Evolutionary conservation across 2,113 vertebrate genomes (phyloP), one percentile per base, ranked within the genome.

Genomic region (Gavia stellata): DNA sequence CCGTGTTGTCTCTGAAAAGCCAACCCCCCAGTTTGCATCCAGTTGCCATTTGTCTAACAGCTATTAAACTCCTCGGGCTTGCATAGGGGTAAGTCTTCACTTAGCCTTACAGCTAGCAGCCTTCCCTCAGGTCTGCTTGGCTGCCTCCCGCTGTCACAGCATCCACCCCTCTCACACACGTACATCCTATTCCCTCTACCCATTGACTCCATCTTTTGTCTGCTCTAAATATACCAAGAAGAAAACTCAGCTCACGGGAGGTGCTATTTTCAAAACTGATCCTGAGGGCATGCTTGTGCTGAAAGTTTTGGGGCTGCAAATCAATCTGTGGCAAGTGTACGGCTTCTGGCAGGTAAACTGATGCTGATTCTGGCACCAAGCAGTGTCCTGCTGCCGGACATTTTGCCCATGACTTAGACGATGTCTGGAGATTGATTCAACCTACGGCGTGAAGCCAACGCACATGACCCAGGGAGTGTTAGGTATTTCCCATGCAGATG

Each of bases 111-210:
- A 89, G 77, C 24, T 26, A 53, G 36, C 50, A 70, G 77, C 45
- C 20, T 86, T 85, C 92, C 68, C 26, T 45, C 20, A 29, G 56
- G 20, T 75, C 72, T 81, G 15, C 88, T 67, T 52, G 42, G 52
- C 47, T 61, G 68, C 29, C 50, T 61, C 34, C 40, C 10, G 0
- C n/a, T 3, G 0, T 52, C 45, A 31, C 49, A 70, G 49, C 36
- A 28, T 5, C 58, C 15, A 40, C 12, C 1, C 7, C 38, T 9
- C 52, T 65, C 77, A 42, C 33, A 68, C 0, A 0, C 0, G 0
- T 36, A 34, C 19, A 65, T 72, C 36, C 38, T 50, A 12, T 55
- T 92, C 44, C 59, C 29, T 93, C 33, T 25, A 50, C n/a, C 33
- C 29, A 70, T 9, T 16, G 23, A 53, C 62, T 93, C 44, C 21